Percentiles rank a stretch among this genome's conserved stretches.
Evolutionary conservation across 2,797 vertebrate species (phyloP).

Genomic region (Anableps anableps): DNA sequence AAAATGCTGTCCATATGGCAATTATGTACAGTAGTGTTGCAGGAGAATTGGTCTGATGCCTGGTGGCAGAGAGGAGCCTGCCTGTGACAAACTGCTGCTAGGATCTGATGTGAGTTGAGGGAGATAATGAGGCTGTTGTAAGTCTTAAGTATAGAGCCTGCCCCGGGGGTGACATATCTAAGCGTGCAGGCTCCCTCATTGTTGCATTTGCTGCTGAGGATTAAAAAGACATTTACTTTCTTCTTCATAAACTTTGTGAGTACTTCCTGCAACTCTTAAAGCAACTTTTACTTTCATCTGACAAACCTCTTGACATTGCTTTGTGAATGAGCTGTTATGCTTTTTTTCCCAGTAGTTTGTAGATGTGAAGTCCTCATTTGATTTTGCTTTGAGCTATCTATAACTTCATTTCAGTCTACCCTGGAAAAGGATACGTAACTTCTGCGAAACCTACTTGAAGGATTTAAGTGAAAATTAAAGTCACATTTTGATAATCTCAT

Average conservation of each 20-base stretch:
- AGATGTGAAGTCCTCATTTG: slow-evolving; percentile 73
- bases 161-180: slow-evolving; percentile 77
- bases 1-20: slow-evolving; percentile 85
- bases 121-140: slow-evolving; percentile 86
- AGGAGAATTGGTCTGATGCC: slow-evolving; percentile 84
- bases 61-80: slow-evolving; percentile 78
- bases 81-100: slow-evolving; percentile 82
- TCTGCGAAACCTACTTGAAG: slow-evolving; percentile 45
- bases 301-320: slow-evolving; percentile 76
- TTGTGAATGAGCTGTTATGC: slow-evolving; percentile 55
- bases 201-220: slow-evolving; percentile 74
- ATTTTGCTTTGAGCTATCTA: slow-evolving; percentile 74
- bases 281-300: slow-evolving; percentile 78
- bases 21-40: slow-evolving; percentile 83
- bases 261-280: slow-evolving; percentile 70
- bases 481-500: slow-evolving; percentile 33
- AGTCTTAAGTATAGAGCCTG: slow-evolving; percentile 82
- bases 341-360: slow-evolving; percentile 45
- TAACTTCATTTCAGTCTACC: slow-evolving; percentile 62
- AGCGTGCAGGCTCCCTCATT: slow-evolving; percentile 71
- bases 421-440: slow-evolving; percentile 50
- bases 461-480: slow-evolving; percentile 54
- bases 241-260: slow-evolving; percentile 76
- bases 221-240: slow-evolving; percentile 79
- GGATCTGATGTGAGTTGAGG: slow-evolving; percentile 82